Conservation (phyloP, 23 tunicate genomes). For the Styela clava region DNA sequence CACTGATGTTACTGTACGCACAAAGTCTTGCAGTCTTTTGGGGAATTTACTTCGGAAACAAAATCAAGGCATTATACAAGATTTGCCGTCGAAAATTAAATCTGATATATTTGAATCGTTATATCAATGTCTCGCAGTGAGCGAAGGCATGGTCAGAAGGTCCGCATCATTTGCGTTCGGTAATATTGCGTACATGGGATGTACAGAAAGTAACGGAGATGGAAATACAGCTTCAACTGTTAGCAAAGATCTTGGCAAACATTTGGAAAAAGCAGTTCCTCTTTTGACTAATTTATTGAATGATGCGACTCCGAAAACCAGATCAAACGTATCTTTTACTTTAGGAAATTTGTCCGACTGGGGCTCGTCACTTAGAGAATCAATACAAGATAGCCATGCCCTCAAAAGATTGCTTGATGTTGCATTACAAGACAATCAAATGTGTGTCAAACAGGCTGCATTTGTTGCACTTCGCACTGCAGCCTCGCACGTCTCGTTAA, state of each 20-base stretch:
- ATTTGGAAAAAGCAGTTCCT: slow-evolving; percentile 26
- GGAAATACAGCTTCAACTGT: neutral
- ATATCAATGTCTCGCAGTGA: slow-evolving; percentile 10
- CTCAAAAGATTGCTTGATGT: neutral
- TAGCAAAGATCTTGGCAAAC: slow-evolving; percentile 12
- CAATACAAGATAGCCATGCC: neutral
- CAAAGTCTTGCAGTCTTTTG: slow-evolving; percentile 33
- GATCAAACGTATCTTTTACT: slow-evolving; percentile 17
- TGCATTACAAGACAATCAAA: slow-evolving; percentile 24
- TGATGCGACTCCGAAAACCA: slow-evolving; percentile 24
- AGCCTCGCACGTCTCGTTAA: neutral
- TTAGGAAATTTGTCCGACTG: slow-evolving; percentile 23
- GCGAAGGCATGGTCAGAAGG: slow-evolving; percentile 9
- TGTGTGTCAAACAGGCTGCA: slow-evolving; percentile 20
- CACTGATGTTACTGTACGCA: slow-evolving; percentile 16
- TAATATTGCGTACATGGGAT: slow-evolving; percentile 25
- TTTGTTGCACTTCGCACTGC: slow-evolving; percentile 13
- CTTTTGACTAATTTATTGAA: slow-evolving; percentile 8
- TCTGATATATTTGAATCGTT: slow-evolving; percentile 18
- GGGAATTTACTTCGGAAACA: slow-evolving; percentile 33
- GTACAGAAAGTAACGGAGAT: neutral
- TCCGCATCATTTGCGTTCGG: slow-evolving; percentile 32
- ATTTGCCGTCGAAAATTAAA: neutral
- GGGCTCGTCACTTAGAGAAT: slow-evolving; percentile 13
- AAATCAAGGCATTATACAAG: slow-evolving; percentile 1